These are phyloP conservation scores for Pentalonia nigronervosa DNA, from an alignment of 1,140 invertebrate genomes.

Conservation along the genomic window DNA sequence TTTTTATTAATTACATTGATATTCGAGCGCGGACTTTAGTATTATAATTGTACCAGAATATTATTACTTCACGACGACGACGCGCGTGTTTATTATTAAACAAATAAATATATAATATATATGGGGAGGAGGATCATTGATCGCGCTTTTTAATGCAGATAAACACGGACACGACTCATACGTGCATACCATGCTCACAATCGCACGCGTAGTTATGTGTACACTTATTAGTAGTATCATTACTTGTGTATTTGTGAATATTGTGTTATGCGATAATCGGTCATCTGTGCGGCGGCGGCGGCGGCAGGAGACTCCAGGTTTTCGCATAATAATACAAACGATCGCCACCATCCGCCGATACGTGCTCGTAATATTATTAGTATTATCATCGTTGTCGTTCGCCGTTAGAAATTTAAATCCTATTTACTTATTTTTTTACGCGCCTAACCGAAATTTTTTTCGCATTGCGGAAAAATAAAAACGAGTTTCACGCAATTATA, in stretches of 20 bases:
- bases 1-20: neutral
- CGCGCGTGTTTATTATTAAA: neutral
- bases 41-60: neutral
- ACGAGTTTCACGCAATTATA: no score
- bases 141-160: constrained; percentile 25
- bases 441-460: no score
- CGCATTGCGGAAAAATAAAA: no score
- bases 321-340: neutral
- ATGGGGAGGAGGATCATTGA: neutral
- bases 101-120: neutral
- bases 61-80: no score
- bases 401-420: neutral
- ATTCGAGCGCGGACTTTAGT: neutral
- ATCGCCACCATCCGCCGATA: neutral
- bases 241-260: neutral
- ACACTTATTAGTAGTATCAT: neutral
- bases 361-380: neutral
- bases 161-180: neutral
- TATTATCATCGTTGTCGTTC: neutral
- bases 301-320: neutral
- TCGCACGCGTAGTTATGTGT: neutral
- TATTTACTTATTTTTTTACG: no score
- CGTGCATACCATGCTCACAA: no score
- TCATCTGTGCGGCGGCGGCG: neutral
- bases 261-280: neutral